These are phyloP conservation scores for Cephus rjabovi DNA, from an alignment of 2,888 invertebrate genomes.

Conservation along the genomic window DNA sequence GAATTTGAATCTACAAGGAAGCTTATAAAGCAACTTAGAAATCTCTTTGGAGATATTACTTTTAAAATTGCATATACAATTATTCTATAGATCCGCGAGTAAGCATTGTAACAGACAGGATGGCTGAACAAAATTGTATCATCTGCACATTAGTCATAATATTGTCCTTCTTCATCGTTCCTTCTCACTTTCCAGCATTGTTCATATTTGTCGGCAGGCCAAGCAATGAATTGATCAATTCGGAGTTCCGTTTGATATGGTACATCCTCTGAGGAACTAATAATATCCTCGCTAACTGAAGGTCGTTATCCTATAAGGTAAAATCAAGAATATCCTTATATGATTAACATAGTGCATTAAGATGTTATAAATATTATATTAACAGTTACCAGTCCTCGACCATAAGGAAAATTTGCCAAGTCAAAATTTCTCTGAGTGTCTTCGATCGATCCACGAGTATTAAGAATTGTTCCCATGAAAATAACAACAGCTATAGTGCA, in stretches of 20 bases:
- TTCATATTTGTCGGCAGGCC: conserved; percentile 82
- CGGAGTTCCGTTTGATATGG: conserved; percentile 76
- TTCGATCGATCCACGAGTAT: conserved; percentile 31
- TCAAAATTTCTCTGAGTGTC: conserved; percentile 38
- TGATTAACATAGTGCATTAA: too few relatives aligned
- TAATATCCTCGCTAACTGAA: conserved; percentile 50
- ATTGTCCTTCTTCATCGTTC: too few relatives aligned
- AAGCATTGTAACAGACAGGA: too few relatives aligned
- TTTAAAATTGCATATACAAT: too few relatives aligned
- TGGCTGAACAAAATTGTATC: too few relatives aligned
- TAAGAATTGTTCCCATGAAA: neutral
- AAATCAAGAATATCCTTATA: neutral
- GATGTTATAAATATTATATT: neutral
- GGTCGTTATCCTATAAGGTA: conserved; percentile 50
- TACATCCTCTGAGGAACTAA: conserved; percentile 49
- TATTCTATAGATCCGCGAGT: too few relatives aligned
- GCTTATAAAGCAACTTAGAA: too few relatives aligned
- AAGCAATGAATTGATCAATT: conserved; percentile 80
- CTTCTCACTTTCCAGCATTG: conserved; percentile 74
- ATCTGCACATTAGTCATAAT: too few relatives aligned
- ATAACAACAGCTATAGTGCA: neutral
- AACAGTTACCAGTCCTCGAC: conserved; percentile 25
- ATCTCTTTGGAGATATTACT: too few relatives aligned
- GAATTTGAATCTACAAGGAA: too few relatives aligned
- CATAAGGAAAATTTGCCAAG: conserved; percentile 31